These are phyloP conservation scores for Enteromius thamalakanensis DNA, from an alignment of 2,797 vertebrate species.

Conservation along the genomic window DNA sequence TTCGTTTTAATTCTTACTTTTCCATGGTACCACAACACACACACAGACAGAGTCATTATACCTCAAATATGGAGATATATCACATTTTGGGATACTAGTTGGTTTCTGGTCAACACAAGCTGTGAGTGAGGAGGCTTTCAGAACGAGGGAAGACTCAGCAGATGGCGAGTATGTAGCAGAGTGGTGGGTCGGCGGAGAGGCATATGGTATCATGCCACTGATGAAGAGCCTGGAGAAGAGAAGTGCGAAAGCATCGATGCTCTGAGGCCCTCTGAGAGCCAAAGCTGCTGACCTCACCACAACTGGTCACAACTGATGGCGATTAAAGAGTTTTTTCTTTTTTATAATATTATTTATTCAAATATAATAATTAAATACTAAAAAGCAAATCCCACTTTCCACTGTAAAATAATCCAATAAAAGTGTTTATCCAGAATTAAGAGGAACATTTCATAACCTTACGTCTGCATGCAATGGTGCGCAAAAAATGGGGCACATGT, in stretches of 20 bases:
- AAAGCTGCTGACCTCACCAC: constrained; percentile 16
- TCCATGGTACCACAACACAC: neutral
- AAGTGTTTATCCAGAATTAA: neutral
- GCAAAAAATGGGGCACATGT: constrained; percentile 23
- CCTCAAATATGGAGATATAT: neutral
- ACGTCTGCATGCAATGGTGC: neutral
- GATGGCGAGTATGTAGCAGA: constrained; percentile 67
- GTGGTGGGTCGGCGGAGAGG: constrained; percentile 65
- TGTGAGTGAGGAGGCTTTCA: constrained; percentile 29
- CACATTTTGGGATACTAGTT: neutral
- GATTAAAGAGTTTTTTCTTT: neutral
- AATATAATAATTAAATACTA: neutral
- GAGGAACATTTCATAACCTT: neutral
- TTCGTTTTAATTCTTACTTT: neutral
- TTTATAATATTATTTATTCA: no score
- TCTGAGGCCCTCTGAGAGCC: constrained; percentile 26
- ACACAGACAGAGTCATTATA: neutral
- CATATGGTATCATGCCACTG: constrained; percentile 72
- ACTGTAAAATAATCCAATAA: neutral
- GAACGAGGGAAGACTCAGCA: constrained; percentile 61
- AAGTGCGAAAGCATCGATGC: constrained; percentile 41
- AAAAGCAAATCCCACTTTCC: neutral
- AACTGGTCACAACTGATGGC: neutral
- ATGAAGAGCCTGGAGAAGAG: constrained; percentile 60
- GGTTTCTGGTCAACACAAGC: neutral